Evolutionary conservation across 2,888 invertebrate species (phyloP).

Genomic region (Drosophila hamatofila): DNA sequence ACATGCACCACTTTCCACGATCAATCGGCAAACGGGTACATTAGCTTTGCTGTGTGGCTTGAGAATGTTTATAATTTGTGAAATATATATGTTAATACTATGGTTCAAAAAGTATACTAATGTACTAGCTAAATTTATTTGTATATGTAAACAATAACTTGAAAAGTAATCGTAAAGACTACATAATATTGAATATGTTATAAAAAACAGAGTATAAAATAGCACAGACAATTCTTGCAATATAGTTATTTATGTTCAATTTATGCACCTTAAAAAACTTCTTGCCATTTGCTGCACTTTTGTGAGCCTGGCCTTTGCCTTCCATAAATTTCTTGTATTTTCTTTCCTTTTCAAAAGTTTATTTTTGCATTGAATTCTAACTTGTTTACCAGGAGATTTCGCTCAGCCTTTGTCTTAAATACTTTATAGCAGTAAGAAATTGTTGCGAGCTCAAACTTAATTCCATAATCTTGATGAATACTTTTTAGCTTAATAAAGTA

Average conservation of each 20-base stretch:
- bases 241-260: neutral
- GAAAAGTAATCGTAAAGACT: neutral
- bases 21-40: slow-evolving; percentile 2
- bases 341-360: too few relatives aligned
- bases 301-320: neutral
- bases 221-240: neutral
- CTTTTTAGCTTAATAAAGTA: neutral
- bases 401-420: neutral
- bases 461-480: neutral
- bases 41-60: neutral
- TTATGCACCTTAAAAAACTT: neutral
- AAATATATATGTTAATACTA: neutral
- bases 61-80: neutral
- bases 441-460: neutral
- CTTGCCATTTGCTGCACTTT: neutral
- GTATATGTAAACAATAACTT: neutral
- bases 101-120: neutral
- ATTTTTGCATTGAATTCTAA: neutral
- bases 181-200: neutral
- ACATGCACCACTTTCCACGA: slow-evolving; percentile 18
- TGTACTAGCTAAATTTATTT: too few relatives aligned
- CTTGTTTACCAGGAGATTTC: neutral
- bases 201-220: neutral
- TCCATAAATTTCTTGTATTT: neutral
- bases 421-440: neutral